phyloP scores from a whole-genome alignment of 2,888 invertebrate species.

The Noctua janthina region DNA sequence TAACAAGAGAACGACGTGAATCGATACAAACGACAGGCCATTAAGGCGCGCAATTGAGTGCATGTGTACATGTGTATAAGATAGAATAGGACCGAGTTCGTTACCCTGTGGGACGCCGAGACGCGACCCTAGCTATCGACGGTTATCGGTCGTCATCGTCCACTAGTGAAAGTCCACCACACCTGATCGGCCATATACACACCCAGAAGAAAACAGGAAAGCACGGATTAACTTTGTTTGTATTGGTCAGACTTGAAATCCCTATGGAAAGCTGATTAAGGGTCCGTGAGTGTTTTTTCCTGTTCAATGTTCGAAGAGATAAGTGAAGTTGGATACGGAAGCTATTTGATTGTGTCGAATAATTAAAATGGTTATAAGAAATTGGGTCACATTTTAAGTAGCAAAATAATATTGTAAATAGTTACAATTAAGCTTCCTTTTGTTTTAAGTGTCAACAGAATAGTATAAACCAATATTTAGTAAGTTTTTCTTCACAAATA shows the following conservation, averaged over 20 bases:
- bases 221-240: conserved; percentile 57
- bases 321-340: neutral
- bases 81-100: conserved; percentile 78
- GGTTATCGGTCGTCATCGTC: conserved; percentile 80
- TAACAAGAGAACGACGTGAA: conserved; percentile 65
- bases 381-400: neutral
- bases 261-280: conserved; percentile 39
- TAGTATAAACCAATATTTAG: neutral
- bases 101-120: conserved; percentile 78
- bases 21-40: conserved; percentile 74
- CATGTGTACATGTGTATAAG: conserved; percentile 67
- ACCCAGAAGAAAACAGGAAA: conserved; percentile 60
- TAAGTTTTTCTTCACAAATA: conserved; percentile 4
- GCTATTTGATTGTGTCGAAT: neutral
- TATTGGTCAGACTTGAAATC: conserved; percentile 34
- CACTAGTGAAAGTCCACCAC: conserved; percentile 75
- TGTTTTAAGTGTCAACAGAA: conserved; percentile 4
- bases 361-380: neutral
- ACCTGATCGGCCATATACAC: conserved; percentile 67
- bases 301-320: conserved; percentile 32
- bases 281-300: conserved; percentile 35
- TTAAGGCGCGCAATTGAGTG: conserved; percentile 71
- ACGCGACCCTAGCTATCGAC: conserved; percentile 75
- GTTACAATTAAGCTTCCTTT: neutral
- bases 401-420: too few species aligned